phyloP scores from a whole-genome alignment of 37 sponge, comb jelly and placozoan genomes.

The Tethya wilhelma region DNA sequence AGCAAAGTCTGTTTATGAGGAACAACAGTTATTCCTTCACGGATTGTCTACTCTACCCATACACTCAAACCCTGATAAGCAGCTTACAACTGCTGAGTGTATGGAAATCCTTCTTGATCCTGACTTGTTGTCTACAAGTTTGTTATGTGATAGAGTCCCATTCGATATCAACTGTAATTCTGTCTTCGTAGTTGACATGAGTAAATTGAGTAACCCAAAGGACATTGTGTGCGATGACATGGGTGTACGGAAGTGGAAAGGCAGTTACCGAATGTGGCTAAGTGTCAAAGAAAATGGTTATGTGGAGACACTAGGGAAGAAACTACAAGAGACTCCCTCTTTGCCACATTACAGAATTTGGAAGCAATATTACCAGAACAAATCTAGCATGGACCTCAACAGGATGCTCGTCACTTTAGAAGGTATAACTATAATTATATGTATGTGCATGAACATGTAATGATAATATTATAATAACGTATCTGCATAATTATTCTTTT shows the following conservation, averaged over 20 bases:
- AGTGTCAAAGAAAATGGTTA: conserved; percentile 10
- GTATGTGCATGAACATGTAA: neutral
- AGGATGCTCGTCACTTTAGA: too few relatives aligned
- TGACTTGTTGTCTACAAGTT: neutral
- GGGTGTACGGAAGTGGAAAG: conserved; percentile 41
- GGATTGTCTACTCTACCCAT: too few relatives aligned
- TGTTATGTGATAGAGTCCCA: conserved; percentile 11
- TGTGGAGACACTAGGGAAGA: neutral
- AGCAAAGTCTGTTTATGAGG: too few relatives aligned
- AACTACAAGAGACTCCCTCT: neutral
- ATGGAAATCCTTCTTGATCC: conserved; percentile 18
- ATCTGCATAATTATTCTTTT: neutral
- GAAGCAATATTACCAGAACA: conserved; percentile 32
- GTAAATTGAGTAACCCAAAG: neutral
- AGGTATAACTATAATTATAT: too few relatives aligned
- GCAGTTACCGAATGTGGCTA: conserved; percentile 12
- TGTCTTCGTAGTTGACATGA: conserved; percentile 33
- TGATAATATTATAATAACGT: too few relatives aligned
- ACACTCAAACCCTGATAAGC: neutral
- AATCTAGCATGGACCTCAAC: conserved; percentile 32
- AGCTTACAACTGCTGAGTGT: conserved; percentile 4
- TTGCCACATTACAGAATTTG: conserved; percentile 12
- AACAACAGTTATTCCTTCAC: too few relatives aligned
- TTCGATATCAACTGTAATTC: conserved; percentile 39
- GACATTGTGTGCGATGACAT: conserved; percentile 55